phyloP scores from a whole-genome alignment of 2,797 vertebrate species.

The Pangasius sanitwongsei region DNA sequence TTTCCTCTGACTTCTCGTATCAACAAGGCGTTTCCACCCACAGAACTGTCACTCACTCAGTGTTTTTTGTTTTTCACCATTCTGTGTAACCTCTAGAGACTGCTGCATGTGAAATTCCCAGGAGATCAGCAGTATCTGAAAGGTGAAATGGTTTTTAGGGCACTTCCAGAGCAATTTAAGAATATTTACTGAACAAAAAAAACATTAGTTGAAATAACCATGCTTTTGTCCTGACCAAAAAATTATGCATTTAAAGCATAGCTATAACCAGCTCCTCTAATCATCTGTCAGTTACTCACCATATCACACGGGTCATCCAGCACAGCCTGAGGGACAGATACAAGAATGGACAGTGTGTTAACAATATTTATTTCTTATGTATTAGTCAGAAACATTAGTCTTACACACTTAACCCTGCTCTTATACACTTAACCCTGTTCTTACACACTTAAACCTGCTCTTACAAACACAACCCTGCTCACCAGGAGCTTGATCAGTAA shows the following conservation, averaged over 20 bases:
- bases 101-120: neutral
- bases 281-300: slow-evolving; percentile 65
- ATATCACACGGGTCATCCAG: slow-evolving; percentile 60
- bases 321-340: slow-evolving; percentile 53
- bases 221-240: neutral
- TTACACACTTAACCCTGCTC: neutral
- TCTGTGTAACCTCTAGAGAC: neutral
- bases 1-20: too few relatives aligned
- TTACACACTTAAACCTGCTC: neutral
- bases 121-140: neutral
- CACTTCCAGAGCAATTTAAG: neutral
- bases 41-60: neutral
- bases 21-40: neutral
- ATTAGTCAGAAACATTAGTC: neutral
- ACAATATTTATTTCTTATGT: neutral
- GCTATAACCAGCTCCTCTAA: neutral
- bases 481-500: neutral
- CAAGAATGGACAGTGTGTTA: neutral
- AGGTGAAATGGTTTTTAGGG: neutral
- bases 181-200: neutral
- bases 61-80: too few relatives aligned
- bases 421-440: neutral
- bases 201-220: neutral
- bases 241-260: neutral
- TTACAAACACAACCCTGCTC: neutral